Conservation (phyloP, 1,140 invertebrate species). For the Drosophila novamexicana region DNA sequence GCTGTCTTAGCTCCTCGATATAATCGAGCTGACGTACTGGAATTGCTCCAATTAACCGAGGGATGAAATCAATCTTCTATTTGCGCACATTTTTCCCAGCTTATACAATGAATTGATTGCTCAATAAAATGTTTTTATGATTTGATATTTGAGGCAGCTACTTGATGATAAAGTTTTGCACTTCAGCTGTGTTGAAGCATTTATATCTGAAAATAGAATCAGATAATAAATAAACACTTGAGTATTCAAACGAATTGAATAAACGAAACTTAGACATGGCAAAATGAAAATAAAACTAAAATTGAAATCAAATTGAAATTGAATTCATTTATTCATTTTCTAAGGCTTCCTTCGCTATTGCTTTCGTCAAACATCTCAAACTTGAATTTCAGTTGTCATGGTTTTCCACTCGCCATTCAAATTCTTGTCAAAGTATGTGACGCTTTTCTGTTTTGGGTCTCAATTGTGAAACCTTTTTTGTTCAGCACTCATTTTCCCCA, state of each 20-base stretch:
- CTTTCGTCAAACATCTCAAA: slow-evolving; percentile 2
- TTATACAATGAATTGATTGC: too few species aligned
- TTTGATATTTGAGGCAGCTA: not conserved
- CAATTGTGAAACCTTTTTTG: slow-evolving; percentile 33
- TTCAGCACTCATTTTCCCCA: slow-evolving; percentile 14
- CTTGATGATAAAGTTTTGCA: not conserved
- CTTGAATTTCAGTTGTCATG: slow-evolving; percentile 23
- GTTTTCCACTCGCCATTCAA: slow-evolving; percentile 7
- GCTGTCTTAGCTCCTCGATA: too few species aligned
- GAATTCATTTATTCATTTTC: slow-evolving; percentile 17
- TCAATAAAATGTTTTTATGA: too few species aligned
- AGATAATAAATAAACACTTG: slow-evolving; percentile 21
- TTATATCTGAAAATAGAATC: slow-evolving; percentile 3
- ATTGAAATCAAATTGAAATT: slow-evolving; percentile 29
- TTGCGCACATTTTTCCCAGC: too few species aligned
- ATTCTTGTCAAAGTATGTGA: slow-evolving; percentile 17
- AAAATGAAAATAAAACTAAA: not conserved
- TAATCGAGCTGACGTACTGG: too few species aligned
- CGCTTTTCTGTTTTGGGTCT: slow-evolving; percentile 26
- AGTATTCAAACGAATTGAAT: slow-evolving; percentile 18
- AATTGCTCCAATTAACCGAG: too few species aligned
- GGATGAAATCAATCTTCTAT: too few species aligned
- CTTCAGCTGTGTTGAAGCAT: not conserved
- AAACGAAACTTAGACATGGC: not conserved
- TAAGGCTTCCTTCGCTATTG: not conserved